Percentiles rank a stretch among this genome's conserved stretches.
Evolutionary conservation across 2,888 invertebrate species (phyloP).

Genomic region (Zele albiditarsus): DNA sequence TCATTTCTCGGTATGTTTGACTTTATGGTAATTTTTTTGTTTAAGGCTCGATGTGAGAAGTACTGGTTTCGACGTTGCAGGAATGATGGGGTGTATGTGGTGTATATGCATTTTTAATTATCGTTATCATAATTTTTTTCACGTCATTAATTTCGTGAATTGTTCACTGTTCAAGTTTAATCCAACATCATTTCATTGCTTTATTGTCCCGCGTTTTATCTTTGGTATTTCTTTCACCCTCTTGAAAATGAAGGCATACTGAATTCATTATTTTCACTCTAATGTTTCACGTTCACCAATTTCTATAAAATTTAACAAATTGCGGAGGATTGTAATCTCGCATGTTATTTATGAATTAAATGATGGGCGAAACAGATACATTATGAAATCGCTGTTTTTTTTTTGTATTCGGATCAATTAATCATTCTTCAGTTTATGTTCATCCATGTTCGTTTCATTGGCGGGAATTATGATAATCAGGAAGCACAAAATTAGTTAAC

Average conservation of each 20-base stretch:
- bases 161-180: background rate
- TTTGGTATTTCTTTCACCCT: background rate
- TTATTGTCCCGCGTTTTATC: background rate
- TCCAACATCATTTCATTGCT: background rate
- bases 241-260: background rate
- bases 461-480: slow-evolving; percentile 8
- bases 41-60: slow-evolving; percentile 16
- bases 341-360: slow-evolving; percentile 17
- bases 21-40: background rate
- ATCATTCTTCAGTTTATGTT: background rate
- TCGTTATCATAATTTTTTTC: slow-evolving; percentile 13
- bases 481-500: slow-evolving; percentile 27
- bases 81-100: background rate
- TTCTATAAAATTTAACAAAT: slow-evolving; percentile 9
- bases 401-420: background rate
- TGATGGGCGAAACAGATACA: background rate
- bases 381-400: background rate
- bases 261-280: background rate
- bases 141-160: background rate
- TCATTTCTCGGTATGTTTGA: background rate
- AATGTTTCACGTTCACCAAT: background rate
- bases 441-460: slow-evolving; percentile 4
- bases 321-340: slow-evolving; percentile 16
- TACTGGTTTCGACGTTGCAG: background rate
- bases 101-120: background rate